phyloP scores from a whole-genome alignment of 2,888 invertebrate species.

The Watsonalla cultraria region DNA sequence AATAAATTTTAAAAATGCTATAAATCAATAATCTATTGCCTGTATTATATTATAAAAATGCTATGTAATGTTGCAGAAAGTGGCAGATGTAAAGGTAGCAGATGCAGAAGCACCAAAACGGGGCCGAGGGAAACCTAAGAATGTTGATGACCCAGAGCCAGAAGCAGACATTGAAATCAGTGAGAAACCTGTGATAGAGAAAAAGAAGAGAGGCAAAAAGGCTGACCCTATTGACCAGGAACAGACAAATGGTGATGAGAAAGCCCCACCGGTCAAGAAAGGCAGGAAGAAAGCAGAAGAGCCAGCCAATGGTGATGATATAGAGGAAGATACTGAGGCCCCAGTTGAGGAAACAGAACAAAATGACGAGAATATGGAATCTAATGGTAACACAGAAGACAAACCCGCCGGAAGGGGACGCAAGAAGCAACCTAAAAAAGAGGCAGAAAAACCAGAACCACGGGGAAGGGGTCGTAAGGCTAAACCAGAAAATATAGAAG shows the following conservation, averaged over 20 bases:
- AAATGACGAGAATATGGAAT: constrained; percentile 38
- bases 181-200: constrained; percentile 30
- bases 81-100: constrained; percentile 49
- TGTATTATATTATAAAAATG: neutral
- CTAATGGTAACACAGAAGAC: constrained; percentile 47
- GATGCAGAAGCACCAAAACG: constrained; percentile 59
- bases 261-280: constrained; percentile 50
- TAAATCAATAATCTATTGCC: neutral
- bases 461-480: constrained; percentile 42
- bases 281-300: constrained; percentile 56
- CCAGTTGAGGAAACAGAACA: constrained; percentile 36
- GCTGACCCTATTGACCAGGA: constrained; percentile 25
- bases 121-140: constrained; percentile 59
- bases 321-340: constrained; percentile 42
- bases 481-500: constrained; percentile 38
- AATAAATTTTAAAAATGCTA: no score
- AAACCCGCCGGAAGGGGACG: constrained; percentile 41
- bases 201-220: constrained; percentile 55
- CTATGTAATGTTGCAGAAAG: constrained; percentile 49
- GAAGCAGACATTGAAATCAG: constrained; percentile 29
- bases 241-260: constrained; percentile 41
- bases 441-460: constrained; percentile 37
- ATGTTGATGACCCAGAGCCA: constrained; percentile 30
- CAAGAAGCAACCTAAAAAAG: constrained; percentile 58
- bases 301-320: constrained; percentile 40